Evolutionary conservation across 2,113 vertebrate genomes (phyloP).

Genomic region (Cyprinus carpio): DNA sequence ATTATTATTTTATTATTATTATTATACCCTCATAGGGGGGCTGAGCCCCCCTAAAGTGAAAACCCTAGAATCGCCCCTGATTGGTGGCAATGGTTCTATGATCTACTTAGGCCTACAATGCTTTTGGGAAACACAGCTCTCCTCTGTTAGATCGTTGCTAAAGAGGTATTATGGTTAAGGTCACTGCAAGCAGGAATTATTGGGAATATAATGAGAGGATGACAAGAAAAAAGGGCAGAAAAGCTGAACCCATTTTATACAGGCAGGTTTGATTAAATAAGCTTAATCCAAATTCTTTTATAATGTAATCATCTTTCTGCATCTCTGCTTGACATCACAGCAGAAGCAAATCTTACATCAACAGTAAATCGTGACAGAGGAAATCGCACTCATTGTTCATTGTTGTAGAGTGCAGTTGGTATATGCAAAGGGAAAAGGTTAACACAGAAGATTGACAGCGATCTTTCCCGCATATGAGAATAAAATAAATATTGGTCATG

Average conservation of each 20-base stretch:
- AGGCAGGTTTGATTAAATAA: not conserved
- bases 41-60: too few species aligned
- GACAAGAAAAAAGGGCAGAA: not conserved
- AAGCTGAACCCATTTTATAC: not conserved
- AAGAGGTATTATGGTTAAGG: not conserved
- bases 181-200: slow-evolving; percentile 15
- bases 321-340: not conserved
- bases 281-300: slow-evolving; percentile 23
- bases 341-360: slow-evolving; percentile 26
- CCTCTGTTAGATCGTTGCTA: not conserved
- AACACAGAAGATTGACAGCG: slow-evolving; percentile 29
- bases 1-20: too few species aligned
- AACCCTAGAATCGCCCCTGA: too few species aligned
- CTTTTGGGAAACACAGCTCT: too few species aligned
- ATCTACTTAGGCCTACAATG: too few species aligned
- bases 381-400: not conserved
- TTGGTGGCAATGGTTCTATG: too few species aligned
- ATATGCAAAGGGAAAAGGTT: slow-evolving; percentile 26
- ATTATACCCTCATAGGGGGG: too few species aligned
- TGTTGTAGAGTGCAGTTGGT: not conserved
- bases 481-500: slow-evolving; percentile 19
- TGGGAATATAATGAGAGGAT: slow-evolving; percentile 6
- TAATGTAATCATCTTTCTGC: not conserved
- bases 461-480: slow-evolving; percentile 7
- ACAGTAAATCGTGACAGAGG: slow-evolving; percentile 28